phyloP scores from a whole-genome alignment of 2,888 invertebrate genomes.

The Hesperia comma region DNA sequence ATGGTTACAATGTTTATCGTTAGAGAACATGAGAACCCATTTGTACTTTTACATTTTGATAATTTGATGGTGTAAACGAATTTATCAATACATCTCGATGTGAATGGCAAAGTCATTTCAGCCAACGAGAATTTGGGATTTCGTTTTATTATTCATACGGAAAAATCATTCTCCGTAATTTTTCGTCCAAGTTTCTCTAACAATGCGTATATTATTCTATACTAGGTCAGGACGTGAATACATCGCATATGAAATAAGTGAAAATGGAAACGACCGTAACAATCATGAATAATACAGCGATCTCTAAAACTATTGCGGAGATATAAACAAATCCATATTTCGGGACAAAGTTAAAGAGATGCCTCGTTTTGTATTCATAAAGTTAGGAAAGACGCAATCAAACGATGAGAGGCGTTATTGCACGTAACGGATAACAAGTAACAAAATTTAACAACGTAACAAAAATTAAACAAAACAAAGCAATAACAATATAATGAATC shows the following conservation, averaged over 20 bases:
- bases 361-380: neutral
- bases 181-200: conserved; percentile 3
- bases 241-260: conserved; percentile 53
- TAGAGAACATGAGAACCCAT: neutral
- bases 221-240: conserved; percentile 52
- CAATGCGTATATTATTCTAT: conserved; percentile 49
- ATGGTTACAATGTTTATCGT: conserved; percentile 10
- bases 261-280: conserved; percentile 53
- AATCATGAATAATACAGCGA: conserved; percentile 55
- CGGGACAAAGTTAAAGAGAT: neutral
- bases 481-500: neutral
- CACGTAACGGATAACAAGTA: too few relatives aligned
- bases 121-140: neutral
- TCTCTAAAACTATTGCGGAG: conserved; percentile 55
- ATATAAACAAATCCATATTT: conserved; percentile 12
- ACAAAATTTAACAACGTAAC: too few relatives aligned
- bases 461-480: too few relatives aligned
- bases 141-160: neutral
- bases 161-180: conserved; percentile 1
- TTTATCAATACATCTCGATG: neutral
- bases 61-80: neutral
- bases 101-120: neutral
- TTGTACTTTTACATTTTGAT: neutral
- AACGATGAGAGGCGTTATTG: too few relatives aligned
- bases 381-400: too few relatives aligned